These are phyloP conservation scores for Hemibagrus wyckioides DNA, from an alignment of 2,113 vertebrate genomes.

Conservation along the genomic window DNA sequence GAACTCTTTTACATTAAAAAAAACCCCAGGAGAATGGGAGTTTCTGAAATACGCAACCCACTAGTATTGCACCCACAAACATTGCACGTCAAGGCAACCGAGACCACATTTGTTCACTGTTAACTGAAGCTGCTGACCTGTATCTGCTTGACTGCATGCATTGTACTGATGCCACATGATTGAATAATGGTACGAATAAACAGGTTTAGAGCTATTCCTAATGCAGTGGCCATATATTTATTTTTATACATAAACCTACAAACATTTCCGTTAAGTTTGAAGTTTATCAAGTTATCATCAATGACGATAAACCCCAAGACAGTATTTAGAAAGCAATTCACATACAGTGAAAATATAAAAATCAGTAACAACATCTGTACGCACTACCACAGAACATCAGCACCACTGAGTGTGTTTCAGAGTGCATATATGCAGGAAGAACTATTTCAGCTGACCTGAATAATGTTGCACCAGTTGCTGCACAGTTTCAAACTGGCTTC, in stretches of 20 bases:
- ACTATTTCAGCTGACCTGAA: slow-evolving; percentile 75
- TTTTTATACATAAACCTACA: slow-evolving; percentile 8
- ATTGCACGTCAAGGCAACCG: background rate
- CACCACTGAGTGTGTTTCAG: background rate
- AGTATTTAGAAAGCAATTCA: background rate
- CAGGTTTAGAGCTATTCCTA: background rate
- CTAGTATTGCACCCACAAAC: background rate
- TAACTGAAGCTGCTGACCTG: background rate
- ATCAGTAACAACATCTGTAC: background rate
- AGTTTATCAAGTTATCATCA: background rate
- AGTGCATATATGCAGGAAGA: background rate
- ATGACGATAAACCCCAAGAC: background rate
- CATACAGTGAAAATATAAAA: background rate
- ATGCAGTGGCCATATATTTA: background rate
- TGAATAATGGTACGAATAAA: background rate
- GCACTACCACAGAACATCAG: background rate
- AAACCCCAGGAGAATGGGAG: background rate
- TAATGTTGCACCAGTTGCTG: slow-evolving; percentile 91
- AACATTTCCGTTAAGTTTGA: background rate
- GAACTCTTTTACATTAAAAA: background rate
- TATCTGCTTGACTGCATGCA: background rate
- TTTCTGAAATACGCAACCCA: background rate
- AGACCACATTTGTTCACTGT: background rate
- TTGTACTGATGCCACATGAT: background rate
- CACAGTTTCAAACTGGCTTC: slow-evolving; percentile 88